Base-by-base conservation (phyloP, 1,140 invertebrate species). In the Drosophila tani region DNA sequence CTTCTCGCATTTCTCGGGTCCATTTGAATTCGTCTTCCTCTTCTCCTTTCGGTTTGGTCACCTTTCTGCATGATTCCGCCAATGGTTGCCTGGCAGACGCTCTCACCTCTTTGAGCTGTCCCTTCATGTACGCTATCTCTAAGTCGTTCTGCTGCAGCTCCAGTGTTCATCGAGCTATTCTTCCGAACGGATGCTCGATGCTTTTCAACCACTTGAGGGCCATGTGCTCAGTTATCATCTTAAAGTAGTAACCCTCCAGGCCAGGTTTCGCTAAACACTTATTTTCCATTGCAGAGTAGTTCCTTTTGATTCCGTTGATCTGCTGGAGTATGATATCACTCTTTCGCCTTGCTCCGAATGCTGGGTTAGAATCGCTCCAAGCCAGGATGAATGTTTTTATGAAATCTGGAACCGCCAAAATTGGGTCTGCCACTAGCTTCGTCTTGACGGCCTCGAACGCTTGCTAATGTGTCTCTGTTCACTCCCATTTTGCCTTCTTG, bases 211-310 rank as follows among this genome's bases (percentile, higher is more conserved):
- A 8, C 29, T 29, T 2, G 6, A 29, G 29, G 7, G 29, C 29
- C 29, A 29, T 29, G 29, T 29, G 29, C 6, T 29, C 29, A 6
- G 29, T 29, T 29, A 29, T 24, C 29, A 29, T 0, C 29, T 29
- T 29, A 8, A 29, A 24, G 21, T 24, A 3, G 21, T 24, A 24
- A 24, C 21, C 3, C 21, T 24, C 21, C 2, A 24, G 21, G 29
- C 7, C 6, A 29, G 29, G 7, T n/a, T 57, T 90, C 0, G 92
- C 93, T 12, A 94, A 63, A 24, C 91, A 81, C 79, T 94, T 93
- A 49, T 91, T 85, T 27, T 94, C 93, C 9, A 88, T 93, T 7
- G 87, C 92, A 1, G 71, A 81, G 62, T 93, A 94, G 73, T 93
- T 93, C 51, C 32, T 75, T 85, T 24, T 24, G 21, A 24, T 24